Percentiles rank a stretch among this genome's conserved stretches.
Evolutionary conservation across 35 echinoderm and acorn worm species (phyloP).

Genomic region (Strongylocentrotus purpuratus): DNA sequence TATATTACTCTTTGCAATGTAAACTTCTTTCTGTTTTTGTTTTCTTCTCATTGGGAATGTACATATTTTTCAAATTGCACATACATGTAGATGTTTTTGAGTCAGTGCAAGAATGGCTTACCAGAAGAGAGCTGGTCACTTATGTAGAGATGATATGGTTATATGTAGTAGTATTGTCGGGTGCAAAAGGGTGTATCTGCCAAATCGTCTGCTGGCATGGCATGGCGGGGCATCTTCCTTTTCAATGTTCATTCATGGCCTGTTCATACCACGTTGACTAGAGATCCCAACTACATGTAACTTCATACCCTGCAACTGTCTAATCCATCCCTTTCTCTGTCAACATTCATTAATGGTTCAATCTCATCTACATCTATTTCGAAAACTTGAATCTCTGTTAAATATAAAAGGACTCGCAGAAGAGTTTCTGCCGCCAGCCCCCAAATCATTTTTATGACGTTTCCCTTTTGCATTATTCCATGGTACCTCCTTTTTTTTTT

Average conservation of each 20-base stretch:
- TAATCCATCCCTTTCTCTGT: neutral
- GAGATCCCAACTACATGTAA: neutral
- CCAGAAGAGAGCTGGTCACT: neutral
- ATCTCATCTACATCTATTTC: neutral
- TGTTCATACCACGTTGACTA: neutral
- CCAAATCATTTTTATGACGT: too few relatives aligned
- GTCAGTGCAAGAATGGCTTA: neutral
- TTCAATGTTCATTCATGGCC: neutral
- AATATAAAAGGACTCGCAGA: too few relatives aligned
- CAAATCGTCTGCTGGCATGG: neutral
- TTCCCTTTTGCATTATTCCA: too few relatives aligned
- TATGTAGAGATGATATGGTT: slow-evolving; percentile 9
- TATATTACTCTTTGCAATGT: neutral
- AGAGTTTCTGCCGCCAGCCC: too few relatives aligned
- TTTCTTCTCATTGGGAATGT: slow-evolving; percentile 23
- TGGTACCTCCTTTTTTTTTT: too few relatives aligned
- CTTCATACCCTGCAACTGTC: neutral
- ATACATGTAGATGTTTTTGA: slow-evolving; percentile 13
- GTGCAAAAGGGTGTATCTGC: slow-evolving; percentile 4
- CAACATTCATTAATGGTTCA: neutral
- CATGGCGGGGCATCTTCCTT: neutral
- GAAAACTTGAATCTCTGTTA: too few relatives aligned
- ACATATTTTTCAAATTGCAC: slow-evolving; percentile 30
- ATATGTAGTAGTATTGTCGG: neutral
- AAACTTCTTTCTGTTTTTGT: slow-evolving; percentile 7